A percentile compares a stretch with the other conserved stretches of the same genome.
Evolutionary conservation across 1,140 invertebrate species (phyloP).

Genomic region (Thalassaphorura encarpata): DNA sequence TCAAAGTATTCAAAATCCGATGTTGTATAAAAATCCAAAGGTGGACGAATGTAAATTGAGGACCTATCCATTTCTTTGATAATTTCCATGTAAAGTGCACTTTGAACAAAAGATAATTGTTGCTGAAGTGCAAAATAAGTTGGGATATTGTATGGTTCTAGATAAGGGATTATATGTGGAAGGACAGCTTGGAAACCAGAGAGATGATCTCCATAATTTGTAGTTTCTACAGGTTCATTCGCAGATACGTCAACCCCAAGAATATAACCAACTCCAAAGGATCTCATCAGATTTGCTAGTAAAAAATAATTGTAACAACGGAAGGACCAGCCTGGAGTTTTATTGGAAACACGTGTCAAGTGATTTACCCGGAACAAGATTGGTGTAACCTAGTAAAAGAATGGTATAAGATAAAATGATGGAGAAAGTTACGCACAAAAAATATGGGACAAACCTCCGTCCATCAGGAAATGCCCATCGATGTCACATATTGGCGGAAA

Average conservation of each 20-base stretch:
- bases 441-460: too few relatives aligned
- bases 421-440: too few relatives aligned
- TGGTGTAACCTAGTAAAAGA: too few relatives aligned
- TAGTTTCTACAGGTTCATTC: not conserved
- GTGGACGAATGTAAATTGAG: not conserved
- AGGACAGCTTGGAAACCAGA: not conserved
- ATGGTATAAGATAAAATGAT: too few relatives aligned
- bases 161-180: not conserved
- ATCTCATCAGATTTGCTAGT: constrained; percentile 7
- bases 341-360: too few relatives aligned
- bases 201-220: constrained; percentile 5
- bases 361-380: constrained; percentile 86
- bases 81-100: constrained; percentile 2
- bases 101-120: constrained; percentile 2
- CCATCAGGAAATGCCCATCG: constrained; percentile 88
- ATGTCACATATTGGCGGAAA: constrained; percentile 45
- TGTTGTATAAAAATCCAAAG: not conserved
- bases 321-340: too few relatives aligned
- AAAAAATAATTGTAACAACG: not conserved
- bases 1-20: not conserved
- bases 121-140: not conserved
- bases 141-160: not conserved
- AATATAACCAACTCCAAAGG: not conserved
- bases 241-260: not conserved
- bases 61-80: constrained; percentile 2